A percentile compares a stretch with the other conserved stretches of the same genome.
Evolutionary conservation across 1,140 invertebrate species (phyloP).

Genomic region (Solenopsis invicta): DNA sequence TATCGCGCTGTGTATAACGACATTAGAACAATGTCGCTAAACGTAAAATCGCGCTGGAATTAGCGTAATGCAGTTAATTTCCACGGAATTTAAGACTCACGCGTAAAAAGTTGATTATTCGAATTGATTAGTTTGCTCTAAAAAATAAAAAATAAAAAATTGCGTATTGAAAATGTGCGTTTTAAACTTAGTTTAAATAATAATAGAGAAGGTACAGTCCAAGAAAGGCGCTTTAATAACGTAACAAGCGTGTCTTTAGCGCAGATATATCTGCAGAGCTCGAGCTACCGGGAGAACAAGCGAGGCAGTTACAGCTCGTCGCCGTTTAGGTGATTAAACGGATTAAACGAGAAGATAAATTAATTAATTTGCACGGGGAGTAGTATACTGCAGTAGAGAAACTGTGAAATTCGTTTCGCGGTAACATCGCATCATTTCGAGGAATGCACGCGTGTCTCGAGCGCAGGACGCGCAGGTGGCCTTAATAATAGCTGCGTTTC

Average conservation of each 20-base stretch:
- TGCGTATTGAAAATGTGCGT: not conserved
- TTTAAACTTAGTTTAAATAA: not conserved
- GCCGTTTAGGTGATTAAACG: constrained; percentile 34
- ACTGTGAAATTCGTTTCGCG: constrained; percentile 25
- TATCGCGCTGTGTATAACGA: not conserved
- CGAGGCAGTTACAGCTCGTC: constrained; percentile 18
- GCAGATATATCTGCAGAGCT: constrained; percentile 2
- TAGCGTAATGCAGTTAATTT: not conserved
- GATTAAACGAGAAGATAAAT: constrained; percentile 43
- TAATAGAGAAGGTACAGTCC: not conserved
- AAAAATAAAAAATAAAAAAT: not conserved
- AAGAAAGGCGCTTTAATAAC: constrained; percentile 23
- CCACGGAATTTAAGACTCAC: no score
- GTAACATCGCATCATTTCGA: constrained; percentile 27
- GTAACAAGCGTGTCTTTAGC: constrained; percentile 13
- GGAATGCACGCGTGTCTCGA: constrained; percentile 4
- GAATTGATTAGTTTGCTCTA: no score
- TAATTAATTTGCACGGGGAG: constrained; percentile 35
- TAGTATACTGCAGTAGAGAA: not conserved
- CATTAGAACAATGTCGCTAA: not conserved
- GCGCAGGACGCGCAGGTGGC: not conserved
- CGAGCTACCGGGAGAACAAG: constrained; percentile 10
- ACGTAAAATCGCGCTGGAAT: not conserved
- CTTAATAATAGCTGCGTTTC: constrained; percentile 23
- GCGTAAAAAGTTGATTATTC: no score